Evolutionary conservation across 1,140 invertebrate species (phyloP).

Genomic region (Carposina sasakii): DNA sequence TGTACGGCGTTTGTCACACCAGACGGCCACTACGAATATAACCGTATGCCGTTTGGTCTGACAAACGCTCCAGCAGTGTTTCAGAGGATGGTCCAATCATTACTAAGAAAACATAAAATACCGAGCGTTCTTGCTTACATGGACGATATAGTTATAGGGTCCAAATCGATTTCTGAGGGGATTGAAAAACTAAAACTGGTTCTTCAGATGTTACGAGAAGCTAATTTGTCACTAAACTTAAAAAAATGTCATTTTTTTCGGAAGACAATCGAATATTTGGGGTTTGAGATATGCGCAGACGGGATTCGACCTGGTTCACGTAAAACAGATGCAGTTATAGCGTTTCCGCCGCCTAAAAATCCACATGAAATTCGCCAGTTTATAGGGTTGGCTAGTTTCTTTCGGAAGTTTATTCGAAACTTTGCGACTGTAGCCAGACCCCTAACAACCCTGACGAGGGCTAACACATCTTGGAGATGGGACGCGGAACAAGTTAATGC

Average conservation of each 20-base stretch:
- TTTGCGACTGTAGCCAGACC: slow-evolving; percentile 32
- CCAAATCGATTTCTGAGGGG: slow-evolving; percentile 22
- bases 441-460: slow-evolving; percentile 29
- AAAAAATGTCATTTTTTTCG: slow-evolving; percentile 22
- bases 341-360: slow-evolving; percentile 23
- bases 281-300: slow-evolving; percentile 8
- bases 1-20: not conserved
- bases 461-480: slow-evolving; percentile 16
- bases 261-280: slow-evolving; percentile 17
- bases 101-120: not conserved
- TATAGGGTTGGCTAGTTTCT: slow-evolving; percentile 28
- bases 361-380: slow-evolving; percentile 28
- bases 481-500: not conserved
- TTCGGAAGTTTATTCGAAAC: slow-evolving; percentile 27
- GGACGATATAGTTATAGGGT: not conserved
- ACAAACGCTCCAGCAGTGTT: not conserved
- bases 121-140: not conserved
- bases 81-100: not conserved
- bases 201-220: slow-evolving; percentile 25
- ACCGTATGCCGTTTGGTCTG: not conserved
- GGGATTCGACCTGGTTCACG: slow-evolving; percentile 1
- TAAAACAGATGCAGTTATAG: slow-evolving; percentile 30
- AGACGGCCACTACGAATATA: slow-evolving; percentile 1
- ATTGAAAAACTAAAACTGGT: slow-evolving; percentile 28
- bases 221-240: slow-evolving; percentile 18